phyloP scores from a whole-genome alignment of 2,888 invertebrate genomes.

The Phymatocera aterrima region DNA sequence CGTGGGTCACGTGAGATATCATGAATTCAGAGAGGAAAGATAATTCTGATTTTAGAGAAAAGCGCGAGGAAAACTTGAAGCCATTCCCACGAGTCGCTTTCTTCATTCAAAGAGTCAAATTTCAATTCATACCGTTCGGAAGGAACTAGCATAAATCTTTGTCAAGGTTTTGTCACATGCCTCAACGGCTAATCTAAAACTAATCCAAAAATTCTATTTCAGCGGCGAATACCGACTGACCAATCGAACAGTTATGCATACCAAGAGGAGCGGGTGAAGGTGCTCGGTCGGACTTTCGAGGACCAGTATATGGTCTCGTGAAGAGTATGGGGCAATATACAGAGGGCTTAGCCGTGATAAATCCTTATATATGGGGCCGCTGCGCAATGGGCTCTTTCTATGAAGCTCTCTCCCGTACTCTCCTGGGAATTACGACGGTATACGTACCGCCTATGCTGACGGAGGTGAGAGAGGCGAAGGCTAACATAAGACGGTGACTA shows the following conservation, averaged over 20 bases:
- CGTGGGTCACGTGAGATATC: not conserved
- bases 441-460: slow-evolving; percentile 30
- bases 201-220: not conserved
- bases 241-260: slow-evolving; percentile 25
- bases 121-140: not conserved
- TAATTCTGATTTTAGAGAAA: not conserved
- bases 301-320: slow-evolving; percentile 30
- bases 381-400: slow-evolving; percentile 69
- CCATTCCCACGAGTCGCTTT: not conserved
- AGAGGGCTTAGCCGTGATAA: slow-evolving; percentile 73
- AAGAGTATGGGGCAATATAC: slow-evolving; percentile 71
- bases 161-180: not conserved
- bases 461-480: slow-evolving; percentile 7
- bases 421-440: slow-evolving; percentile 68
- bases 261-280: slow-evolving; percentile 43
- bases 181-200: not conserved
- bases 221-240: slow-evolving; percentile 10
- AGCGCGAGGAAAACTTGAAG: not conserved
- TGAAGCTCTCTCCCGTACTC: slow-evolving; percentile 69
- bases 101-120: too few relatives aligned
- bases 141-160: too few relatives aligned
- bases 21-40: not conserved
- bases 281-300: slow-evolving; percentile 44
- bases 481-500: slow-evolving; percentile 12
- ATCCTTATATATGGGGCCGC: slow-evolving; percentile 74